Base-by-base conservation (phyloP, 37 sponge, comb jelly and placozoan genomes). In the Eunapius fragilis region DNA sequence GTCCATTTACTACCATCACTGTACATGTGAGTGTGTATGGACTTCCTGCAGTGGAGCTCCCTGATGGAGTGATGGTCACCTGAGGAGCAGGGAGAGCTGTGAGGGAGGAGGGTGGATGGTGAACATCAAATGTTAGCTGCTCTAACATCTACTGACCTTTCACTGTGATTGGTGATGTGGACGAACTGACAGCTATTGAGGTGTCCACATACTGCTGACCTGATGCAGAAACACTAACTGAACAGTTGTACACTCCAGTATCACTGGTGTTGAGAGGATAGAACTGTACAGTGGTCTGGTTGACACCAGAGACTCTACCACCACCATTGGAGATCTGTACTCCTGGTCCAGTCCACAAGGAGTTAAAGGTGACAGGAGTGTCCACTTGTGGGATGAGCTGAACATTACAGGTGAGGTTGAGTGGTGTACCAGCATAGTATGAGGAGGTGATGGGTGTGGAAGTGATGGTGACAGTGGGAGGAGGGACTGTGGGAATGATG, bases 11-110 rank as follows among this genome's bases (percentile, higher is more conserved):
- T 58, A 75, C 75, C 25, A 25, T 31, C 31, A 75, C 75, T 36
- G 75, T 75, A 31, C 75, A 75, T 33, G 75, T 75, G 9, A 75
- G 75, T 2, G 4, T 75, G 75, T 31, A 75, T 75, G 75, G 31
- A 24, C 34, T 35, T 75, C 75, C 75, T 31, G 75, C 75, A 31
- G 32, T 31, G 32, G 31, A 25, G 25, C 34, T 27, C 25, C 31
- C 75, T 36, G 75, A 27, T 25, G 32, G 75, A 36, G 31, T 31
- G 36, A 75, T 75, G 75, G 75, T 75, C 34, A 75, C 30, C 5
- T 25, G 32, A 31, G 34, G 75, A 36, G 31, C 31, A 32, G 73
- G 73, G 73, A 72, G 73, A 33, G 31, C 73, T 72, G 31, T 9
- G 58, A 58, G 58, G 58, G 58, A 58, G 58, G 58, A 58, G 58